Evolutionary conservation across 2,797 vertebrate species (phyloP).

Genomic region (Malacoctenus gilli): DNA sequence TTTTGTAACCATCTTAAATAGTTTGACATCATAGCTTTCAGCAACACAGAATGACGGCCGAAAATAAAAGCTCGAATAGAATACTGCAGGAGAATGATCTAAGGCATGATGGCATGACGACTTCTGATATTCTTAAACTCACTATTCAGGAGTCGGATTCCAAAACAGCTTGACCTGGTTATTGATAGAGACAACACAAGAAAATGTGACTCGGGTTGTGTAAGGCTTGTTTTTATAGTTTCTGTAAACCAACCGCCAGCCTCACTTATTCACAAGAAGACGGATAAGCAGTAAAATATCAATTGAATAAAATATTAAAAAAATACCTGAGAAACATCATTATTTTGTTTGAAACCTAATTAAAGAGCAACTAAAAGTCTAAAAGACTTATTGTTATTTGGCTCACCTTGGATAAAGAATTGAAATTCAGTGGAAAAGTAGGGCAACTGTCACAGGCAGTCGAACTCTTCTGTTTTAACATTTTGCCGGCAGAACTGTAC

Average conservation of each 20-base stretch:
- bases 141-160: slow-evolving; percentile 11
- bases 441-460: slow-evolving; percentile 32
- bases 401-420: slow-evolving; percentile 51
- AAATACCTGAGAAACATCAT: too few species aligned
- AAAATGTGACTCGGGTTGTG: too few species aligned
- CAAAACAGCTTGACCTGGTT: not conserved
- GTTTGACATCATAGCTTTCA: slow-evolving; percentile 6
- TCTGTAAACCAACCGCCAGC: too few species aligned
- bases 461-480: slow-evolving; percentile 26
- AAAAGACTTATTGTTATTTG: slow-evolving; percentile 10
- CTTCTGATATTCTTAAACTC: slow-evolving; percentile 6
- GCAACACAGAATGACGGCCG: not conserved
- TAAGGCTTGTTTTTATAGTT: too few species aligned
- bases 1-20: slow-evolving; percentile 6
- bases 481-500: slow-evolving; percentile 32
- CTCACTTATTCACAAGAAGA: too few species aligned
- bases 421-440: slow-evolving; percentile 33
- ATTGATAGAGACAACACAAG: slow-evolving; percentile 8
- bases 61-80: not conserved
- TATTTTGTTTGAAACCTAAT: too few species aligned
- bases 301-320: too few species aligned
- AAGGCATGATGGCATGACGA: not conserved
- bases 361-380: too few species aligned
- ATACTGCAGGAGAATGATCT: not conserved
- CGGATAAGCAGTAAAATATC: too few species aligned